Evolutionary conservation across 92 coral and sea anemone genomes (phyloP).

Genomic region (Zoanthus sociatus): DNA sequence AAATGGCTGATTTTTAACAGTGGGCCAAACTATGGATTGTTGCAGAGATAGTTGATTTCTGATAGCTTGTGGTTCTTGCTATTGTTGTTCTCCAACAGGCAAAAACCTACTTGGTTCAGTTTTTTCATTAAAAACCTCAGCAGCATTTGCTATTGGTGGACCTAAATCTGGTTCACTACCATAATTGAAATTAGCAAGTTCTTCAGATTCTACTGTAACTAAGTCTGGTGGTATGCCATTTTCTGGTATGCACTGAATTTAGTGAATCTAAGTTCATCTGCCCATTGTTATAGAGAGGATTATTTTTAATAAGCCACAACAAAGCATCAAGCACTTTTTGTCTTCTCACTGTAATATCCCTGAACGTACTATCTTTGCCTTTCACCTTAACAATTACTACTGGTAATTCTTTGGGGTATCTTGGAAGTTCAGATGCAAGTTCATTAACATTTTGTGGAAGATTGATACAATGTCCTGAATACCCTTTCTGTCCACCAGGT

Average conservation of each 20-base stretch:
- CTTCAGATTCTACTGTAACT: slow-evolving; percentile 43
- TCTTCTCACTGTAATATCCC: slow-evolving; percentile 54
- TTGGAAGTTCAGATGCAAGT: slow-evolving; percentile 59
- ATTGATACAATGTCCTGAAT: neutral
- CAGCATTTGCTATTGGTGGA: slow-evolving; percentile 41
- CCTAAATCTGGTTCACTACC: slow-evolving; percentile 29
- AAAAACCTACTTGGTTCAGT: slow-evolving; percentile 55
- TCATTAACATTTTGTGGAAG: slow-evolving; percentile 61
- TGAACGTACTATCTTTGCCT: slow-evolving; percentile 4
- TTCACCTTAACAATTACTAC: no score
- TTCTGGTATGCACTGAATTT: slow-evolving; percentile 22
- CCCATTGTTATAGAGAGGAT: slow-evolving; percentile 59
- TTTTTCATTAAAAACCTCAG: slow-evolving; percentile 52
- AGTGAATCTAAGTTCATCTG: slow-evolving; percentile 46
- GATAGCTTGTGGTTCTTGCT: slow-evolving; percentile 48
- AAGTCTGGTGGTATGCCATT: slow-evolving; percentile 53
- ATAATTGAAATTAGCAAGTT: neutral
- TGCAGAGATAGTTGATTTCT: slow-evolving; percentile 44
- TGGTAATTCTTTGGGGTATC: slow-evolving; percentile 47
- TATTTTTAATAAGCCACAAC: slow-evolving; percentile 56
- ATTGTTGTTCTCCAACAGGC: slow-evolving; percentile 59
- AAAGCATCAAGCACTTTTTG: slow-evolving; percentile 67
- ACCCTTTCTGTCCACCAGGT: slow-evolving; percentile 65
- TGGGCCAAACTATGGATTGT: slow-evolving; percentile 56
- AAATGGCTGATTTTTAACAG: slow-evolving; percentile 46